These are phyloP conservation scores for Rhynchonycteris naso DNA, from an alignment of 2,797 vertebrate species.

Conservation along the genomic window DNA sequence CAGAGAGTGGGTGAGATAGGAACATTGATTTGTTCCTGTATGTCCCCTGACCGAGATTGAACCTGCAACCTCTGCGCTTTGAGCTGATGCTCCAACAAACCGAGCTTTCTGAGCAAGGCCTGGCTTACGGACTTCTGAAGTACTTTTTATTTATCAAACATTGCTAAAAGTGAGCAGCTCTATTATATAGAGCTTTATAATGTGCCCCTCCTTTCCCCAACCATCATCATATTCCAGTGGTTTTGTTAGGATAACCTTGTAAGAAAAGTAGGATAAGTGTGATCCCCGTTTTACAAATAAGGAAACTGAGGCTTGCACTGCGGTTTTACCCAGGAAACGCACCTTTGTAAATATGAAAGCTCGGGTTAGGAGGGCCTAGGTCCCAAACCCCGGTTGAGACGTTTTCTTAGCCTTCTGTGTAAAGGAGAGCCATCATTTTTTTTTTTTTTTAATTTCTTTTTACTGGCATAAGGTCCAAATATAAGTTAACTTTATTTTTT, in stretches of 20 bases:
- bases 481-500: not conserved
- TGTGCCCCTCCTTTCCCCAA: not conserved
- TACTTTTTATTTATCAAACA: conserved; percentile 18
- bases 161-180: not conserved
- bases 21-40: no score
- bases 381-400: not conserved
- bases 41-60: no score
- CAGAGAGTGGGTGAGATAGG: no score
- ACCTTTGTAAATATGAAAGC: not conserved
- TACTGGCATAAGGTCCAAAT: not conserved
- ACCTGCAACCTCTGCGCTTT: no score
- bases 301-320: not conserved
- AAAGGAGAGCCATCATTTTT: not conserved
- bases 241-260: not conserved
- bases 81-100: no score
- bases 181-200: not conserved
- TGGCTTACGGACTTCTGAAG: not conserved
- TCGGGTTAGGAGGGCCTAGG: not conserved
- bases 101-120: no score
- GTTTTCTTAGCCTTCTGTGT: not conserved
- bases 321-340: not conserved
- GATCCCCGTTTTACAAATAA: not conserved
- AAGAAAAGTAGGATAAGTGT: not conserved
- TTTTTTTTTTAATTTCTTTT: conserved; percentile 8
- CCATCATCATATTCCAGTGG: not conserved